Conservation (phyloP, 2,888 invertebrate genomes). For the Chydorus sphaericus region DNA sequence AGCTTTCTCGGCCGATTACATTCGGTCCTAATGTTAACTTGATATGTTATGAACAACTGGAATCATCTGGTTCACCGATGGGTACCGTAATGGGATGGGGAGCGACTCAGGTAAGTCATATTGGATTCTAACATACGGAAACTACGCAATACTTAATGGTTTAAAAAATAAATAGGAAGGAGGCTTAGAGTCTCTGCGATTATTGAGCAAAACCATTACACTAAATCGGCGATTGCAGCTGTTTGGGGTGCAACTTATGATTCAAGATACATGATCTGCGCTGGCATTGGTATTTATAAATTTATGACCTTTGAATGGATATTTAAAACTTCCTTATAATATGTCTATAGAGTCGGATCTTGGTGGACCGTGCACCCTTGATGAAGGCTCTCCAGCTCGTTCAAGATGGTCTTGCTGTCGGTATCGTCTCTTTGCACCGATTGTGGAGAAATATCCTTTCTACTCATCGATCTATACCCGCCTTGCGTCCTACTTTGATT, state of each 20-base stretch:
- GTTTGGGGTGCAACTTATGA: not conserved
- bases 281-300: too few species aligned
- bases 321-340: not conserved
- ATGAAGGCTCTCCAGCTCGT: not conserved
- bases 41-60: not conserved
- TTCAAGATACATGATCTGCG: not conserved
- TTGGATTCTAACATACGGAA: too few species aligned
- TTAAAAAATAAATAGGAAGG: not conserved
- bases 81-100: not conserved
- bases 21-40: not conserved
- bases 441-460: not conserved
- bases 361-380: not conserved
- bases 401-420: not conserved
- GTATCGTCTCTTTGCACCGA: not conserved
- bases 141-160: not conserved
- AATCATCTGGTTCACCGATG: not conserved
- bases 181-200: not conserved
- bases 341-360: not conserved
- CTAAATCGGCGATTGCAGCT: not conserved
- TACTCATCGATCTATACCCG: not conserved
- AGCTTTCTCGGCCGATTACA: not conserved
- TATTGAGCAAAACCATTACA: not conserved
- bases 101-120: not conserved
- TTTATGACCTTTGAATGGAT: too few species aligned
- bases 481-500: not conserved